Conservation (phyloP, 2,797 vertebrate genomes). For the Cuniculus paca region DNA sequence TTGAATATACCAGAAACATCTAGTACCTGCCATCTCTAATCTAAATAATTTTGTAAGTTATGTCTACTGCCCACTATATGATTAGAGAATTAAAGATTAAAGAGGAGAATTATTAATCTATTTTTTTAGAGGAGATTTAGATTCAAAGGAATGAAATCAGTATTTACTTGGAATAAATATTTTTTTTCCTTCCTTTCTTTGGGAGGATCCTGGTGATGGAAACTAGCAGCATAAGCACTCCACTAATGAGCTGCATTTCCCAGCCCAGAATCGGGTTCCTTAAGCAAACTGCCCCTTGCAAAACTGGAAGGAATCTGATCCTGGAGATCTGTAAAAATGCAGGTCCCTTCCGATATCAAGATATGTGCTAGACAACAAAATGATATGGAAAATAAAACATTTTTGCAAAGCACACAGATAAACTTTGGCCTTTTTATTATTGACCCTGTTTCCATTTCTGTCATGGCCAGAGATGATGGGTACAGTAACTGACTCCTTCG, state of each 20-base stretch:
- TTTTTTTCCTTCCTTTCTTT: not conserved
- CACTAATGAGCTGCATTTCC: not conserved
- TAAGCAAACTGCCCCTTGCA: not conserved
- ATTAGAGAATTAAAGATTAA: not conserved
- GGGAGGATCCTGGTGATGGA: not conserved
- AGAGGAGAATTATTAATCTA: slow-evolving; percentile 28
- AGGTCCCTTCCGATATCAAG: not conserved
- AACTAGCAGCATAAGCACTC: not conserved
- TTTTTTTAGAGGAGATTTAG: slow-evolving; percentile 27
- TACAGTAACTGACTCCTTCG: not conserved
- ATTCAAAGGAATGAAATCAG: not conserved
- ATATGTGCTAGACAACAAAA: not conserved
- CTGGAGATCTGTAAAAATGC: not conserved
- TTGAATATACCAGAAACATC: not conserved
- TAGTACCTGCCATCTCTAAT: not conserved
- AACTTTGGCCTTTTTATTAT: not conserved
- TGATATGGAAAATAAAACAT: not conserved
- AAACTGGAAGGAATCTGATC: slow-evolving; percentile 4
- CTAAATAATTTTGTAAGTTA: slow-evolving; percentile 51
- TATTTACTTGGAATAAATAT: slow-evolving; percentile 25
- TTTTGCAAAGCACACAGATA: not conserved
- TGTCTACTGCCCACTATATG: not conserved
- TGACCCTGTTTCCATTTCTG: not conserved
- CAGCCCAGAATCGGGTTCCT: not conserved
- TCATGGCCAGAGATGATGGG: not conserved